phyloP scores from a whole-genome alignment of 1,140 invertebrate species.

The Trichogramma pretiosum region DNA sequence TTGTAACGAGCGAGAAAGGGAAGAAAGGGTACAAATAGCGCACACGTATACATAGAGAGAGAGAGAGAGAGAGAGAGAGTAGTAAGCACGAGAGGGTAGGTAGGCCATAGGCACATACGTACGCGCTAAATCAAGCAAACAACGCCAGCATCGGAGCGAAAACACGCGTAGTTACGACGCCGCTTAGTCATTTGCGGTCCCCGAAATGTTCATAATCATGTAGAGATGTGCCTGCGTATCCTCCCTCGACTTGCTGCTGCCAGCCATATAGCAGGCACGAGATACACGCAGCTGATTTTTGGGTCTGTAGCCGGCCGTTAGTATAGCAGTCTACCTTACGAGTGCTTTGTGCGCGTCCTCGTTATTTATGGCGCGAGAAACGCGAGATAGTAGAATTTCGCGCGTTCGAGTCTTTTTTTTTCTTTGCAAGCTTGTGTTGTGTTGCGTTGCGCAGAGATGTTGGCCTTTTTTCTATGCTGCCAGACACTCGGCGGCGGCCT shows the following conservation, averaged over 20 bases:
- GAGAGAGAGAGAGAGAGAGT: slow-evolving; percentile 27
- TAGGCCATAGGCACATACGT: not conserved
- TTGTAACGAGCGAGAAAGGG: too few relatives aligned
- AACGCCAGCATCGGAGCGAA: slow-evolving; percentile 29
- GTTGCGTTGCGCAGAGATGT: too few relatives aligned
- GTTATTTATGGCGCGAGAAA: slow-evolving; percentile 3
- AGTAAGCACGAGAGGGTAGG: slow-evolving; percentile 2
- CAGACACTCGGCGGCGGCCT: too few relatives aligned
- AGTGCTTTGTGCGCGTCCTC: not conserved
- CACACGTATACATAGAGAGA: too few relatives aligned
- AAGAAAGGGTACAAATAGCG: too few relatives aligned
- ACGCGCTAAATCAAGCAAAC: slow-evolving; percentile 38
- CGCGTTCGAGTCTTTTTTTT: too few relatives aligned
- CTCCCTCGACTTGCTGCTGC: too few relatives aligned
- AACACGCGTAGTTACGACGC: slow-evolving; percentile 28
- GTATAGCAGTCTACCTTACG: not conserved
- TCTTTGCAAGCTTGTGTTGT: too few relatives aligned
- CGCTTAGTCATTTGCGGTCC: slow-evolving; percentile 37
- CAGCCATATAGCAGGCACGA: not conserved
- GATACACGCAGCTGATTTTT: slow-evolving; percentile 7
- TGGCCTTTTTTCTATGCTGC: too few relatives aligned
- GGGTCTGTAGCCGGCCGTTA: not conserved
- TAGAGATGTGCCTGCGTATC: too few relatives aligned
- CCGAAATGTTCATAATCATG: slow-evolving; percentile 21
- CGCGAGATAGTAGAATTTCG: too few relatives aligned